Evolutionary conservation across 2,797 vertebrate species (phyloP), one percentile per base, ranked within the genome.

Genomic region (Scolopax bukidnonensis): DNA sequence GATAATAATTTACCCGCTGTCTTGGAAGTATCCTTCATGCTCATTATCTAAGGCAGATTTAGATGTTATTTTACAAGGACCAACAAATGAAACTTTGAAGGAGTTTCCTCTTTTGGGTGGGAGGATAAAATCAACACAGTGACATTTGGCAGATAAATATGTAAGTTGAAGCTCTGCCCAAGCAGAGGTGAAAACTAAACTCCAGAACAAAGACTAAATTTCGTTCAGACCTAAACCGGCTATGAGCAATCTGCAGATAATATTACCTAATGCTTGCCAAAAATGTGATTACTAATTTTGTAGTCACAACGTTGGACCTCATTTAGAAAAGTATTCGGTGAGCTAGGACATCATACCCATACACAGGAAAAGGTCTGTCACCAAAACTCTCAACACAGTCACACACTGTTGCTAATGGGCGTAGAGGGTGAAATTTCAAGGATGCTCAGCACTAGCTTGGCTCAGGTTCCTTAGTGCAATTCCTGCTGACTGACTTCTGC

Each of bases 101-200:
- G 30, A 83, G 3, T 7, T 90, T 94, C 56, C 60, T 87, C 24
- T 64, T 91, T 54, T 68, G 70, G 51, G 48, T 78, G 61, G 64
- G 89, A 82, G n/a, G 48, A 71, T 19, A 61, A 56, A 64, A 11
- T 74, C 45, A 43, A 0, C 16, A 38, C 41, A 50, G 41, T 77
- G 74, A 71, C 75, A 61, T 78, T 53, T 92, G 83, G 25, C 60
- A 89, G 87, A 90, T 48, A 74, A 87, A 77, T 56, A 20, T 32
- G 67, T 50, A 90, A 91, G 21, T 23, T 1, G 12, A 94, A 95
- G 70, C 41, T 82, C 74, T 92, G 45, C 21, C 60, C 51, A 70
- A 92, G 56, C n/a, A 77, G 48, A 90, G 48, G n/a, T 87, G 56
- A 84, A 96, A 94, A 90, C 38, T 84, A 47, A 90, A 77, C 67